These are phyloP conservation scores for Dasysyrphus albostriatus DNA, from an alignment of 2,888 invertebrate species.

Conservation along the genomic window DNA sequence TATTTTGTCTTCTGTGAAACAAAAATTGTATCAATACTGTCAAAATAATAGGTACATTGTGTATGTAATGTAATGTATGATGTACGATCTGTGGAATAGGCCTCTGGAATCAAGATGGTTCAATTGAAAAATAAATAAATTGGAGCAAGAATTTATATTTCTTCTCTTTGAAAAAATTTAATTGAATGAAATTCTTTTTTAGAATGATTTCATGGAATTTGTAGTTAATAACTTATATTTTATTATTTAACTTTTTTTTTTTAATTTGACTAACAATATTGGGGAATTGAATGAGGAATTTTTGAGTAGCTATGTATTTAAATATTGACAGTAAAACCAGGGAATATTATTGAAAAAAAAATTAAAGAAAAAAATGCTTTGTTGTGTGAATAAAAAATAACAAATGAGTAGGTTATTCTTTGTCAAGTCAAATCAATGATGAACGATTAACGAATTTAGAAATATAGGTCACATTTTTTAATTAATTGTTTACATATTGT, in stretches of 20 bases:
- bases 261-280: slow-evolving; percentile 56
- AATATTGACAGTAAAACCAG: neutral
- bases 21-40: no score
- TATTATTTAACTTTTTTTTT: slow-evolving; percentile 24
- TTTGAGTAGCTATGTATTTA: neutral
- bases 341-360: neutral
- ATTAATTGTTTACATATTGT: no score
- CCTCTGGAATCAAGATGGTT: slow-evolving; percentile 14
- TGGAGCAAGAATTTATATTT: neutral
- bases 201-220: slow-evolving; percentile 66
- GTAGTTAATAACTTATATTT: slow-evolving; percentile 56
- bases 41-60: no score
- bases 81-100: no score
- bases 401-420: neutral
- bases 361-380: slow-evolving; percentile 18
- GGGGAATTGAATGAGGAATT: slow-evolving; percentile 50
- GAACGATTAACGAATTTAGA: neutral
- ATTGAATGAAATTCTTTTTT: slow-evolving; percentile 62
- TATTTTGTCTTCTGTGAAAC: no score
- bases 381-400: slow-evolving; percentile 38
- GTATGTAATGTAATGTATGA: no score
- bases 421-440: slow-evolving; percentile 19
- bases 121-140: slow-evolving; percentile 39
- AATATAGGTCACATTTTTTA: neutral
- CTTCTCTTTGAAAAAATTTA: slow-evolving; percentile 53